Percentiles rank a stretch among this genome's conserved stretches.
Evolutionary conservation across 2,797 vertebrate genomes (phyloP).

Genomic region (Sebastes baramenuke): DNA sequence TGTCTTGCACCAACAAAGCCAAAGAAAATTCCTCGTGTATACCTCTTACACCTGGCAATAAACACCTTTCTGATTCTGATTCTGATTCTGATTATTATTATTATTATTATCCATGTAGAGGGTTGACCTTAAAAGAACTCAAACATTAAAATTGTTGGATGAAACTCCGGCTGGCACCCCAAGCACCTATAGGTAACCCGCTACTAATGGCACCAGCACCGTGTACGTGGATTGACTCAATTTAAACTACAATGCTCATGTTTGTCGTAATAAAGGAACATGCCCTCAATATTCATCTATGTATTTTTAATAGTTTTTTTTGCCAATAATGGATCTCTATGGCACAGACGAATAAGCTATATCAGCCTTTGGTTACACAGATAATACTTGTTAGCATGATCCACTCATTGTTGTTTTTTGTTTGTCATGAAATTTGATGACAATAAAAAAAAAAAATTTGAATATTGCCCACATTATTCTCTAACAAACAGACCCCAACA

Average conservation of each 20-base stretch:
- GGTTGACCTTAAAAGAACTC: no score
- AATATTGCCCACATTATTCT: background rate
- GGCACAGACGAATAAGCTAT: background rate
- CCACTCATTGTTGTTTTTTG: background rate
- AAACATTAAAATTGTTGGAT: no score
- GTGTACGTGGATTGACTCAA: background rate
- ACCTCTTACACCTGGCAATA: no score
- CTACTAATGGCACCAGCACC: background rate
- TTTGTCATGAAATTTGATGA: background rate
- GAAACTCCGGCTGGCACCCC: no score
- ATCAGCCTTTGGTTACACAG: background rate
- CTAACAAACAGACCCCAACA: background rate
- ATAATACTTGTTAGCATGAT: background rate
- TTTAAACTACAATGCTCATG: background rate
- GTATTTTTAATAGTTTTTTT: background rate
- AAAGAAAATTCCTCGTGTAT: no score
- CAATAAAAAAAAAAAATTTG: background rate
- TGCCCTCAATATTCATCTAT: background rate
- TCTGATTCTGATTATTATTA: no score
- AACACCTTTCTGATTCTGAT: no score
- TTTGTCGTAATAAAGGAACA: background rate
- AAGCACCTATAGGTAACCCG: no score
- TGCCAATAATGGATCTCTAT: background rate
- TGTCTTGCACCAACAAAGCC: no score
- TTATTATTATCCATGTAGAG: no score